Percentiles rank a stretch among this genome's conserved stretches.
Conservation (phyloP, 2,113 vertebrate species). For the Climacteris rufus region DNA sequence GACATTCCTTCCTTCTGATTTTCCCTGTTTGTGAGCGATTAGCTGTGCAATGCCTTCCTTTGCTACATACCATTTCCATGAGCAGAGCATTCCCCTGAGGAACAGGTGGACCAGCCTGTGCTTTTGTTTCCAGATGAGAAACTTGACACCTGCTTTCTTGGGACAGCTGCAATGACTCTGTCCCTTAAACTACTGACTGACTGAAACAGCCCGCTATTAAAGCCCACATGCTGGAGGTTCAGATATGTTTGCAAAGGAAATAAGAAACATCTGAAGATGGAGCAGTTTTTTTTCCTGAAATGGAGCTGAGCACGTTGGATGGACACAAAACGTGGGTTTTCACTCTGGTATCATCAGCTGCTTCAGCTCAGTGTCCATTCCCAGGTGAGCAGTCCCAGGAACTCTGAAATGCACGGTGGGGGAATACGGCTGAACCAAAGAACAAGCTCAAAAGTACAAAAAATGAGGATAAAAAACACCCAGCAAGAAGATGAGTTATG, state of each 20-base stretch:
- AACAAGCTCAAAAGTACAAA: background rate
- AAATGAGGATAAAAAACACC: background rate
- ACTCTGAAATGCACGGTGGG: background rate
- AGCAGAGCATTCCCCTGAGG: background rate
- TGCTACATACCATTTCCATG: conserved; percentile 22
- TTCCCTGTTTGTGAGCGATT: background rate
- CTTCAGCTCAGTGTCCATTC: background rate
- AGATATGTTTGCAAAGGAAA: background rate
- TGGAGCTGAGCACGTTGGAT: background rate
- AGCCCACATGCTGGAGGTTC: background rate
- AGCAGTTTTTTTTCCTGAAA: background rate
- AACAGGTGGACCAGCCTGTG: conserved; percentile 5
- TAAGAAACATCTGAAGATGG: background rate
- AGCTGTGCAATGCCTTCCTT: background rate
- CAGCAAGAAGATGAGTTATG: background rate
- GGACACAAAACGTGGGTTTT: background rate
- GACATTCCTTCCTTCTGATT: background rate
- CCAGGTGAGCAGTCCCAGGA: background rate
- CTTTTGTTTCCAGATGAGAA: conserved; percentile 48
- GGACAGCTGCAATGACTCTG: conserved; percentile 1
- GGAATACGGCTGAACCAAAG: rapidly evolving
- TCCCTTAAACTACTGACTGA: background rate
- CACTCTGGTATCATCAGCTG: background rate
- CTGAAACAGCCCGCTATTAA: background rate
- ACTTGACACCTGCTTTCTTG: background rate